phyloP scores from a whole-genome alignment of 1,140 invertebrate species.

The Colletes gigas region DNA sequence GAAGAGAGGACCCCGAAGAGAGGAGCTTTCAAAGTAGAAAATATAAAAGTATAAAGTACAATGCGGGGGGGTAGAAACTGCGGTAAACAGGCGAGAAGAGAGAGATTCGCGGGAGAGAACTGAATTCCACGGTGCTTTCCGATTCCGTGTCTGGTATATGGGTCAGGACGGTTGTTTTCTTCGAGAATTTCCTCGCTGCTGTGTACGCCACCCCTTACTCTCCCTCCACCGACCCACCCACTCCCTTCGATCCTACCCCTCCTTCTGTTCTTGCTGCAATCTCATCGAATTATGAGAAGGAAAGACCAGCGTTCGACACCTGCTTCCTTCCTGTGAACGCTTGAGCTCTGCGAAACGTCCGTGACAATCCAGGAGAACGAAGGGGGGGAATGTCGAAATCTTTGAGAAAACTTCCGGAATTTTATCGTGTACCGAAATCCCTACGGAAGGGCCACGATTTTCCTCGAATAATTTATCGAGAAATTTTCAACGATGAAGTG shows the following conservation, averaged over 20 bases:
- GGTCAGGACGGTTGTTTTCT: conserved; percentile 26
- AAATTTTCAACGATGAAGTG: no score
- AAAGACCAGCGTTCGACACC: background rate
- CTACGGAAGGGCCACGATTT: no score
- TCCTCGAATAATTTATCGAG: no score
- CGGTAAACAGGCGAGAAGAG: conserved; percentile 11
- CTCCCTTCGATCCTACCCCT: background rate
- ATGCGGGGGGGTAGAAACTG: background rate
- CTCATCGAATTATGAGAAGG: conserved; percentile 7
- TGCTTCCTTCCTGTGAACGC: background rate
- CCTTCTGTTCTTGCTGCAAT: background rate
- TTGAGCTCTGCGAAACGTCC: no score
- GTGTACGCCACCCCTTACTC: background rate
- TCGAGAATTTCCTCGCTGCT: conserved; percentile 5
- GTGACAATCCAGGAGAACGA: no score
- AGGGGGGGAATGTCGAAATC: no score
- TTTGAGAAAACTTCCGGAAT: no score
- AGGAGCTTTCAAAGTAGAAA: background rate
- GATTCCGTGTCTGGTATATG: conserved; percentile 9
- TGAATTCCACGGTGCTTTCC: conserved; percentile 5
- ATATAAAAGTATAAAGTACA: conserved; percentile 1
- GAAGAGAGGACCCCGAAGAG: background rate
- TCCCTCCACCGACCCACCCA: background rate
- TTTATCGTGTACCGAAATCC: no score
- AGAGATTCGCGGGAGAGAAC: background rate